A percentile compares a stretch with the other conserved stretches of the same genome.
These are phyloP conservation scores for Archivesica marissinica DNA, from an alignment of 1,140 invertebrate species.

Conservation along the genomic window DNA sequence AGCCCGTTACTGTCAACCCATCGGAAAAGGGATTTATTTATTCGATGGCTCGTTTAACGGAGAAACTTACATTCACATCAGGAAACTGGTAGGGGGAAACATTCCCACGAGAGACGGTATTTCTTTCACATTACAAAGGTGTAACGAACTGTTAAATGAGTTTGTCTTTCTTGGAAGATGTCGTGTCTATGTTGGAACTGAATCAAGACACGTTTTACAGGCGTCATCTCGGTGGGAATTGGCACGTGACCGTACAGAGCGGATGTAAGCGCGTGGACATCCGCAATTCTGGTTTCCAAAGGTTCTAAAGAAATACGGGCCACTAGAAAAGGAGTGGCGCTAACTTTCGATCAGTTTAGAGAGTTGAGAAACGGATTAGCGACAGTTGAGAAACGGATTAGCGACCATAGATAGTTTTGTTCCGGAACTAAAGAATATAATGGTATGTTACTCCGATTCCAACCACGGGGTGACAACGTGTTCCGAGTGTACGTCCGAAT, in stretches of 20 bases:
- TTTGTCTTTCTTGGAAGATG: background rate
- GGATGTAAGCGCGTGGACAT: conserved; percentile 17
- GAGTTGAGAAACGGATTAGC: conserved; percentile 3
- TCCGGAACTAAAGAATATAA: background rate
- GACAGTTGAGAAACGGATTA: too few species aligned
- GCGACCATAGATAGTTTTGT: background rate
- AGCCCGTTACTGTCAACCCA: background rate
- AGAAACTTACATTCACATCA: background rate
- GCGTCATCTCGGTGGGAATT: conserved; percentile 22
- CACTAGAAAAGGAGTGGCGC: background rate
- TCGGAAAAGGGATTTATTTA: background rate
- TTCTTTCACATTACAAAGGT: background rate
- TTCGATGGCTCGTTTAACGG: conserved; percentile 10
- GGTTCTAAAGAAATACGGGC: background rate
- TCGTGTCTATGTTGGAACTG: background rate
- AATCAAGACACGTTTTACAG: conserved; percentile 22
- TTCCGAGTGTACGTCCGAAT: background rate
- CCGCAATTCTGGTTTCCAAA: background rate
- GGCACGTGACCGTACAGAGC: background rate
- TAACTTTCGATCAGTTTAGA: conserved; percentile 1
- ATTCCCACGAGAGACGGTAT: conserved; percentile 1
- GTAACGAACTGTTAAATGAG: conserved; percentile 6
- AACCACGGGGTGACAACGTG: background rate
- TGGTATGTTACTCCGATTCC: background rate
- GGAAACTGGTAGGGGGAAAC: background rate